Evolutionary conservation across 2,113 vertebrate species (phyloP).

Genomic region (Chloebia gouldiae): DNA sequence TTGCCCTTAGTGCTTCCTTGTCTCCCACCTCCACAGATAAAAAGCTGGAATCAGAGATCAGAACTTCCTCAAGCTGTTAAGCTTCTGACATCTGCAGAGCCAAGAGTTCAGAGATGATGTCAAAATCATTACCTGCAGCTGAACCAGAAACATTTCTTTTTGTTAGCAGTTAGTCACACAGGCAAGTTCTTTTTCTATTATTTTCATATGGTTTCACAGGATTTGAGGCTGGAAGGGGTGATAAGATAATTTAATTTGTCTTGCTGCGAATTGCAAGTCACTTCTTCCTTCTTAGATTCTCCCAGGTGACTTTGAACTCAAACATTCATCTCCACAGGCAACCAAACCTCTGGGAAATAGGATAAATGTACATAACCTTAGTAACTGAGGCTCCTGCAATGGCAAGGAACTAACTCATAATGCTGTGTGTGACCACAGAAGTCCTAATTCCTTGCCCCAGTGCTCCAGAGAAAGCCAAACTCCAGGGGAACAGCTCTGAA

Average conservation of each 20-base stretch:
- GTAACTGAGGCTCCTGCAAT: neutral
- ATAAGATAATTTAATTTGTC: neutral
- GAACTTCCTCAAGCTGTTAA: neutral
- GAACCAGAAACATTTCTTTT: neutral
- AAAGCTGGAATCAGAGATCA: conserved; percentile 17
- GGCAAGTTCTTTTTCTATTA: neutral
- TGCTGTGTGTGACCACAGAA: neutral
- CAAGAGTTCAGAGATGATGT: neutral
- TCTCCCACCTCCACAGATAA: neutral
- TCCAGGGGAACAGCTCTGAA: neutral
- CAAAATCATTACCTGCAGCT: neutral
- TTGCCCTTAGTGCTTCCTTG: neutral
- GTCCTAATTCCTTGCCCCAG: neutral
- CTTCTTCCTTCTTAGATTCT: neutral
- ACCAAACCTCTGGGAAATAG: neutral
- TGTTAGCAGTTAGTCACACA: neutral
- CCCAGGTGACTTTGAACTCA: neutral
- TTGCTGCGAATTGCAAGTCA: neutral
- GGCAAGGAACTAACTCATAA: neutral
- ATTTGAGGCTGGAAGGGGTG: neutral
- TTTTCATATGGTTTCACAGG: neutral
- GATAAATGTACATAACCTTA: neutral
- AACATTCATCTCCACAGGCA: neutral
- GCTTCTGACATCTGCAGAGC: neutral
- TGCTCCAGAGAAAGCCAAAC: neutral